These are phyloP conservation scores for Leptosomus discolor DNA, from an alignment of 2,113 vertebrate species.

Conservation along the genomic window DNA sequence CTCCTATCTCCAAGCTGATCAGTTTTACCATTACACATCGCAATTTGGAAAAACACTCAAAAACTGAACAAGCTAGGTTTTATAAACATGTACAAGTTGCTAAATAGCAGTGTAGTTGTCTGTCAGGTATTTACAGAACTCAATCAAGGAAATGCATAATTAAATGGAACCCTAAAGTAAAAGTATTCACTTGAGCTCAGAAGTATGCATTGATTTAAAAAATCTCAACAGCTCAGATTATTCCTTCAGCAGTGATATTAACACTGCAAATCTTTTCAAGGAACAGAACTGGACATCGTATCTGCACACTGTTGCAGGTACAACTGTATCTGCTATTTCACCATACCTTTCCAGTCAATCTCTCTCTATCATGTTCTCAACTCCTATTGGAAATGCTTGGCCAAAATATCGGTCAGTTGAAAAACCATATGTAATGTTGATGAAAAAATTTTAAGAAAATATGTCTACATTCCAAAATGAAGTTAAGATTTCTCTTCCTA, in stretches of 20 bases:
- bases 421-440: background rate
- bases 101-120: background rate
- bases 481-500: background rate
- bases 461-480: background rate
- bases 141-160: background rate
- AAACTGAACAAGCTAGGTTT: too few species aligned
- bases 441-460: background rate
- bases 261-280: background rate
- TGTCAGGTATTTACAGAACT: background rate
- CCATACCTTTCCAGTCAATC: background rate
- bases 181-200: background rate
- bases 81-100: background rate
- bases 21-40: background rate
- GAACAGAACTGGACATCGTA: background rate
- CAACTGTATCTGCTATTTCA: background rate
- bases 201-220: background rate
- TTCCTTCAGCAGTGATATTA: background rate
- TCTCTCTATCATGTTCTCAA: background rate
- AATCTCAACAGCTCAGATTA: background rate
- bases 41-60: background rate
- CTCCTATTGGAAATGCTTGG: background rate
- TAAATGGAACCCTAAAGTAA: background rate
- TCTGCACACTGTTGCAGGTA: background rate
- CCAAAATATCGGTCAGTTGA: background rate
- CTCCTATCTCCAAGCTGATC: background rate